phyloP scores from a whole-genome alignment of 2,797 vertebrate genomes.

The Remorina albescens region DNA sequence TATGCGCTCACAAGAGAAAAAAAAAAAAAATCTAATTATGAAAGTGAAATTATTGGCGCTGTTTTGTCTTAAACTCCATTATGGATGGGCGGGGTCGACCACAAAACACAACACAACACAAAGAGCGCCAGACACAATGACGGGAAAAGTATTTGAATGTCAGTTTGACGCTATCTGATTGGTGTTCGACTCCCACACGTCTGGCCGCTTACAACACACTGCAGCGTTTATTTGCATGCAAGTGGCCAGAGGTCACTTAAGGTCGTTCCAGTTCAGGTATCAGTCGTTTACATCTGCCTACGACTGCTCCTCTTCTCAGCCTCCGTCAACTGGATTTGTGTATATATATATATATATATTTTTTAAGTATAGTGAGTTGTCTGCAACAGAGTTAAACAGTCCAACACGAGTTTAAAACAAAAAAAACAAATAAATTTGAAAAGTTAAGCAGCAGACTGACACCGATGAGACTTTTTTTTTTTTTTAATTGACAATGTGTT shows the following conservation, averaged over 20 bases:
- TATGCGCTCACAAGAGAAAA: neutral
- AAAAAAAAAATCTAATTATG: neutral
- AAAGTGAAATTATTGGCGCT: neutral
- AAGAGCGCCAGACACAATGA: slow-evolving; percentile 35
- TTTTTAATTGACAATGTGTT: neutral
- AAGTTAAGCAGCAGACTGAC: neutral
- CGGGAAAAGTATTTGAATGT: slow-evolving; percentile 44
- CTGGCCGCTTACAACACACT: neutral
- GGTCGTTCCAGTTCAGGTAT: slow-evolving; percentile 15
- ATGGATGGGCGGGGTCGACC: slow-evolving; percentile 40
- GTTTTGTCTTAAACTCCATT: slow-evolving; percentile 42
- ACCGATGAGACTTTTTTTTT: too few relatives aligned
- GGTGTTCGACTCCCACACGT: neutral
- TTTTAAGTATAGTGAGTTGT: neutral
- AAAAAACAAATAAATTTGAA: too few relatives aligned
- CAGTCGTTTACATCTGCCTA: neutral
- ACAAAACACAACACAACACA: slow-evolving; percentile 10
- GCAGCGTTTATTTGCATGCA: neutral
- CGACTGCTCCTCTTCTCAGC: neutral
- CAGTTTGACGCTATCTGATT: slow-evolving; percentile 21
- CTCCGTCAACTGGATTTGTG: neutral
- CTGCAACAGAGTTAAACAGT: neutral
- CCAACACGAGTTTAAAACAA: neutral
- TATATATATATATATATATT: too few relatives aligned
- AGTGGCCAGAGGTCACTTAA: neutral